Evolutionary conservation across 2,113 vertebrate genomes (phyloP).

Genomic region (Dinomys branickii): DNA sequence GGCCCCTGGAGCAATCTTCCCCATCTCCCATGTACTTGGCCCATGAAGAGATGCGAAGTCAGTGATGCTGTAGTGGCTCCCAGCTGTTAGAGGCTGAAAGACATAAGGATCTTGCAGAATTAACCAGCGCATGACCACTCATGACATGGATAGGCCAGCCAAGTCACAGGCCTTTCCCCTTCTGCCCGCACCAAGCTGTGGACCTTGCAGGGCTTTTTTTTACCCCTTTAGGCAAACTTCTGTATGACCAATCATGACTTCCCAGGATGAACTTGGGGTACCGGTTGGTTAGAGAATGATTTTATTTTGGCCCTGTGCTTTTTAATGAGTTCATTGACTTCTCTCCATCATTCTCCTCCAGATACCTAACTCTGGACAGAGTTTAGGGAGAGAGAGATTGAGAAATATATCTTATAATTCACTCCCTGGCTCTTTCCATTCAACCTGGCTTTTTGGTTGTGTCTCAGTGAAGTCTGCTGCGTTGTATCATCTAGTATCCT

Average conservation of each 20-base stretch:
- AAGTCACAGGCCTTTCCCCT: background rate
- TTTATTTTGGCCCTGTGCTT: background rate
- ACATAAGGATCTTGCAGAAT: background rate
- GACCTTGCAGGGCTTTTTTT: background rate
- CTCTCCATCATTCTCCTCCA: no score
- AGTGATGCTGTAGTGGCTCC: background rate
- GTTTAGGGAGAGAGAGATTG: background rate
- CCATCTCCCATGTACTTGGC: rapidly evolving
- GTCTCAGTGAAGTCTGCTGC: background rate
- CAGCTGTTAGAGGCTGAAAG: background rate
- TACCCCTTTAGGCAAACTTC: background rate
- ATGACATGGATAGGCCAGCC: background rate
- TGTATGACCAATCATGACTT: background rate
- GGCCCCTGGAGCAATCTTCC: background rate
- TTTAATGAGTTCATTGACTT: background rate
- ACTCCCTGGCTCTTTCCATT: background rate
- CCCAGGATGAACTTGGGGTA: background rate
- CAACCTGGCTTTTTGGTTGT: no score
- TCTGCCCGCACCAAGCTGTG: background rate
- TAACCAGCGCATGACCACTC: background rate
- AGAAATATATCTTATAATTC: background rate
- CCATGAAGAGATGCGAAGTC: background rate
- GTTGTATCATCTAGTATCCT: background rate
- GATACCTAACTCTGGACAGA: background rate
- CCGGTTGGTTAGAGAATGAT: background rate